phyloP scores from a whole-genome alignment of 1,140 invertebrate genomes.

The Geopemphigus sp. region DNA sequence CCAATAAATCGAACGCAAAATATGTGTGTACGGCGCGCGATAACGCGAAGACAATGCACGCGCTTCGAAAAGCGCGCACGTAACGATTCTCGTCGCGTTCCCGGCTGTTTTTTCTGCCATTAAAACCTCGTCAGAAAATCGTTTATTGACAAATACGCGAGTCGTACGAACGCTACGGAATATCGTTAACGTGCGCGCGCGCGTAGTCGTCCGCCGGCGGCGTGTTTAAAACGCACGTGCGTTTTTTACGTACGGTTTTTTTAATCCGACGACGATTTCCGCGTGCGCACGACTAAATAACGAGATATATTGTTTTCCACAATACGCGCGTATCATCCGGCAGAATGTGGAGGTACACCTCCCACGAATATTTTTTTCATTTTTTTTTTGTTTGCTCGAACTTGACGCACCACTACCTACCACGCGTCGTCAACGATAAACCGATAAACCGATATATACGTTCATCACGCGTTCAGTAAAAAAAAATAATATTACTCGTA shows the following conservation, averaged over 20 bases:
- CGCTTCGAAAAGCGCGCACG: background rate
- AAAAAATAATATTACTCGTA: background rate
- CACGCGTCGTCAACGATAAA: too few relatives aligned
- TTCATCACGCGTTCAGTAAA: background rate
- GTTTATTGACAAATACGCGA: background rate
- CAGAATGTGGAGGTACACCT: slow-evolving; percentile 3
- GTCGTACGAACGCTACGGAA: too few relatives aligned
- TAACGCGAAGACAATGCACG: background rate
- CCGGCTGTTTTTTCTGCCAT: background rate
- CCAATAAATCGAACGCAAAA: background rate
- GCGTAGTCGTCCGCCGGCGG: background rate
- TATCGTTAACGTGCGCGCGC: too few relatives aligned
- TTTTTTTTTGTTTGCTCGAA: background rate
- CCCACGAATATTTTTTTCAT: slow-evolving; percentile 15
- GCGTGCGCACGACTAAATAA: background rate
- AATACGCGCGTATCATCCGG: background rate
- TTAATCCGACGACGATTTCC: background rate
- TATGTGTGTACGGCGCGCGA: too few relatives aligned
- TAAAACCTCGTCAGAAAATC: background rate
- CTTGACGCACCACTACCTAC: too few relatives aligned
- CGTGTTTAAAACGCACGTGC: slow-evolving; percentile 5
- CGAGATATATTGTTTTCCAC: background rate
- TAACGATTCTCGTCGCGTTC: too few relatives aligned
- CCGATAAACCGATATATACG: too few relatives aligned
- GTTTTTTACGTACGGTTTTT: background rate